A percentile compares a stretch with the other conserved stretches of the same genome.
These are phyloP conservation scores for Syngnathoides biaculeatus DNA, from an alignment of 2,113 vertebrate species.

Conservation along the genomic window DNA sequence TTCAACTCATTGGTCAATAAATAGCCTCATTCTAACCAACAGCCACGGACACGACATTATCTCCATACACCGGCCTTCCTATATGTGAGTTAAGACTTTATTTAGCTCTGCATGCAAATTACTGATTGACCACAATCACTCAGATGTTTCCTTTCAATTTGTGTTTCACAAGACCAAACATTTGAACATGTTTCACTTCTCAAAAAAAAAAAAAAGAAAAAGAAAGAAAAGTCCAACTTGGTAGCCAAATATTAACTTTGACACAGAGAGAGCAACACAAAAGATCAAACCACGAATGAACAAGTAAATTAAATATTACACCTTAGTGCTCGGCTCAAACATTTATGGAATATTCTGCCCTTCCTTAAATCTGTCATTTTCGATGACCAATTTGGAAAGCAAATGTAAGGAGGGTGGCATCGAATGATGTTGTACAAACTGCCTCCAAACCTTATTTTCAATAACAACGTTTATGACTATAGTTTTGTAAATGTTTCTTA, in stretches of 20 bases:
- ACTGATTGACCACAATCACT: conserved; percentile 58
- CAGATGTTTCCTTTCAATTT: conserved; percentile 23
- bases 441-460: too few species aligned
- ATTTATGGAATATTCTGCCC: neutral
- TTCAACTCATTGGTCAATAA: neutral
- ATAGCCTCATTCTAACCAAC: neutral
- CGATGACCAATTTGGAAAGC: too few species aligned
- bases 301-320: neutral
- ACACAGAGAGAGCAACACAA: neutral
- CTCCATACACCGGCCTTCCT: neutral
- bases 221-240: conserved; percentile 1
- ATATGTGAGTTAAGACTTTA: neutral
- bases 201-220: conserved; percentile 18
- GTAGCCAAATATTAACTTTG: conserved; percentile 34
- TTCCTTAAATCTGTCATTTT: too few species aligned
- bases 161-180: conserved; percentile 55
- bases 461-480: neutral
- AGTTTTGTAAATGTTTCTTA: neutral
- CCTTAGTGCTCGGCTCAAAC: neutral
- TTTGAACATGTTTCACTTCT: conserved; percentile 53
- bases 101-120: neutral
- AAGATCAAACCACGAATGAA: neutral
- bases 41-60: too few species aligned
- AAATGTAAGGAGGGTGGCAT: too few species aligned
- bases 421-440: too few species aligned